Base-by-base conservation (phyloP, 1,140 invertebrate species). In the Caenorhabditis brenneri region DNA sequence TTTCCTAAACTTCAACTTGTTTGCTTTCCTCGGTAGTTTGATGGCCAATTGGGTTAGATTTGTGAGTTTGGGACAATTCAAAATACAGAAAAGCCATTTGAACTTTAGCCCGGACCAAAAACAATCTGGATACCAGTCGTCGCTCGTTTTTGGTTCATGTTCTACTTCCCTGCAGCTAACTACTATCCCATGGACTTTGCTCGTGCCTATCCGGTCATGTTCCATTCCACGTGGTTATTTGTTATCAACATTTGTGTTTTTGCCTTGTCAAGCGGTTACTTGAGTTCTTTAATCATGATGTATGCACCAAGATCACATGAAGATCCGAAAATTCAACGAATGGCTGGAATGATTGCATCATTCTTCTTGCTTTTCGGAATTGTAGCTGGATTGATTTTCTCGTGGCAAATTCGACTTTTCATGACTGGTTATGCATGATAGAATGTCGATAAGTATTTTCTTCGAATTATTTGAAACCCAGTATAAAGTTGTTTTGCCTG, bases 291-390 rank as follows among this genome's bases (percentile, higher is more conserved):
- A 10, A 42, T 74, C 22, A 74, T 74, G 65, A 74, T 74, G 65
- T 74, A 74, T 74, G 65, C 65, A 27, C 65, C 65, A 46, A 74
- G 94, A 74, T 96, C 36, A 3, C 65, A 74, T 15, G 36, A 74
- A n/a, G 65, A 74, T 22, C 65, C 65, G 4, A 74, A 74, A 24
- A 42, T 42, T 22, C 65, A 74, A 42, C 12, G 65, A 74, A 74
- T 74, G 19, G 36, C 65, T 24, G 65, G 65, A 39, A 74, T 74
- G 65, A 42, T 74, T 16, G 65, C 65, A 2, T 74, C 36, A n/a
- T 74, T 74, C 36, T 74, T 46, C 19, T 74, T 74, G 36, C 15
- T 74, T 6, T 46, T 74, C 22, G 97, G 97, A 36, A 95, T 98
- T 19, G 94, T 96, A 84, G 91, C 92, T 74, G 65, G 65, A 46